Conservation (phyloP, 2,113 vertebrate genomes). For the Urocynchramus pylzowi region DNA sequence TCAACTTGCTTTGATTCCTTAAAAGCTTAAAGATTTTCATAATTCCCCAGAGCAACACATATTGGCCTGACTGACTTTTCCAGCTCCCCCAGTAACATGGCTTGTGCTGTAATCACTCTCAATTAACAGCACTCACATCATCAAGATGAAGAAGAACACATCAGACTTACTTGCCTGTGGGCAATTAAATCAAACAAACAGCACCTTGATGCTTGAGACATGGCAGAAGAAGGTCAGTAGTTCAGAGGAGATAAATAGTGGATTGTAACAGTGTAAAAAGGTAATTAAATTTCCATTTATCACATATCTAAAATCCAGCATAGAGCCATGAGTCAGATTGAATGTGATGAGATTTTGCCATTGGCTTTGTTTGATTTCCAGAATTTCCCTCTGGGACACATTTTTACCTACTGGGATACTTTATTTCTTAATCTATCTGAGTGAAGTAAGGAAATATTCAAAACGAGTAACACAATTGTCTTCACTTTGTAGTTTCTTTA, state of each 20-base stretch:
- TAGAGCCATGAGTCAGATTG: not conserved
- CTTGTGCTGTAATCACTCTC: not conserved
- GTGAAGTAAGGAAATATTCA: not conserved
- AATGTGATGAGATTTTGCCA: not conserved
- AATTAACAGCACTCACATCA: not conserved
- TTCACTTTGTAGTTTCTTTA: not conserved
- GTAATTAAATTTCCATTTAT: not conserved
- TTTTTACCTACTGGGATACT: not conserved
- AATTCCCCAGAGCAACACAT: not conserved
- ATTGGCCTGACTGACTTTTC: not conserved
- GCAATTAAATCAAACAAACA: not conserved
- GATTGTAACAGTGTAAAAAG: not conserved
- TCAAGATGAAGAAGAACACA: not conserved
- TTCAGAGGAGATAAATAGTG: not conserved
- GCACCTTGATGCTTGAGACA: not conserved
- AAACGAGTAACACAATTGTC: not conserved
- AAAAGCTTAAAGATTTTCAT: not conserved
- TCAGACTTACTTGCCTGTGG: accelerated
- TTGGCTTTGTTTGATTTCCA: not conserved
- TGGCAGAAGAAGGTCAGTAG: not conserved
- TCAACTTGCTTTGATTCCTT: not conserved
- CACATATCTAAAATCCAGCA: not conserved
- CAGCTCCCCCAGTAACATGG: not conserved
- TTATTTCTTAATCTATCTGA: not conserved
- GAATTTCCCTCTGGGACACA: not conserved